These are phyloP conservation scores for Cosmia trapezina DNA, from an alignment of 2,888 invertebrate genomes.

Conservation along the genomic window DNA sequence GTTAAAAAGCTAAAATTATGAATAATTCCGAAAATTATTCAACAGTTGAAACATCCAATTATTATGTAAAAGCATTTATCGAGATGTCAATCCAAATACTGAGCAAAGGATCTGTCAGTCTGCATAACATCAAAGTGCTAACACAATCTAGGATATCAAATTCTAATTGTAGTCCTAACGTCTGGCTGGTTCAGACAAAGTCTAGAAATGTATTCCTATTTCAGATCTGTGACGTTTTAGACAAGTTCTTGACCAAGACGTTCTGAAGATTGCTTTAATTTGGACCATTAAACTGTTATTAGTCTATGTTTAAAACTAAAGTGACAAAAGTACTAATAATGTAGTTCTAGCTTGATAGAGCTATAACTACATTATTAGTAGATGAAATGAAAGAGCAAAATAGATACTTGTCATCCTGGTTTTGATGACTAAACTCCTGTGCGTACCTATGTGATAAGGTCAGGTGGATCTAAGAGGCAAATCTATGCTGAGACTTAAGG, in stretches of 20 bases:
- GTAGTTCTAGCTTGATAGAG: too few relatives aligned
- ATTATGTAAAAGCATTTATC: slow-evolving; percentile 47
- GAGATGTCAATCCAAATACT: slow-evolving; percentile 44
- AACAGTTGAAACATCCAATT: slow-evolving; percentile 20
- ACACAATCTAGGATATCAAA: slow-evolving; percentile 48
- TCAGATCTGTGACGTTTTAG: slow-evolving; percentile 38
- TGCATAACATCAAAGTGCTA: slow-evolving; percentile 25
- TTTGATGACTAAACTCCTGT: too few relatives aligned
- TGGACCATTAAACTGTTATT: too few relatives aligned
- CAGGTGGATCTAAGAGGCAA: not conserved
- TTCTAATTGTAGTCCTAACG: slow-evolving; percentile 38
- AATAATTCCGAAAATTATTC: slow-evolving; percentile 1
- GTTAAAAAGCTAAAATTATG: not conserved
- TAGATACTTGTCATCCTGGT: too few relatives aligned
- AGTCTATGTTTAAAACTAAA: too few relatives aligned
- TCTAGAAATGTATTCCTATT: slow-evolving; percentile 43
- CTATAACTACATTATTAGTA: too few relatives aligned
- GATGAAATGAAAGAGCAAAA: too few relatives aligned
- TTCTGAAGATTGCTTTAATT: not conserved
- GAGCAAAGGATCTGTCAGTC: slow-evolving; percentile 42
- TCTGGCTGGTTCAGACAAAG: slow-evolving; percentile 25
- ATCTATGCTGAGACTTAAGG: not conserved
- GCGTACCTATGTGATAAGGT: too few relatives aligned
- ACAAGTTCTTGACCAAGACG: slow-evolving; percentile 37
- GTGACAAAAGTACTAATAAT: too few relatives aligned